A percentile compares a stretch with the other conserved stretches of the same genome.
Evolutionary conservation across 2,888 invertebrate species (phyloP).

Genomic region (Caenorhabditis doughertyi): DNA sequence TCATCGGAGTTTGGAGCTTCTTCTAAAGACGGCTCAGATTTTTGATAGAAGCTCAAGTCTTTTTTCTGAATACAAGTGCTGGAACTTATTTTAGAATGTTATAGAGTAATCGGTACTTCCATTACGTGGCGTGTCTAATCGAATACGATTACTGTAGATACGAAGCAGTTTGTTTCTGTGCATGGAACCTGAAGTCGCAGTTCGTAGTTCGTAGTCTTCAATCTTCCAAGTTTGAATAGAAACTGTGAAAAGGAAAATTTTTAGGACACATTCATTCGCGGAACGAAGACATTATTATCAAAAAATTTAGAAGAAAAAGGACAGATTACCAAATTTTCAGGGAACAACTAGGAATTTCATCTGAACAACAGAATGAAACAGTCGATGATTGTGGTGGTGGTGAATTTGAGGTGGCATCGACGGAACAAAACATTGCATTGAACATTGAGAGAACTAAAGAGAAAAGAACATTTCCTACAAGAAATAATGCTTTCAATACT

Average conservation of each 20-base stretch:
- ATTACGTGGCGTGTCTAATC: no score
- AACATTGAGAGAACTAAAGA: not conserved
- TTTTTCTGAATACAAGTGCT: no score
- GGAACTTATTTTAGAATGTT: no score
- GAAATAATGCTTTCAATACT: not conserved
- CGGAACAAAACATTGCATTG: not conserved
- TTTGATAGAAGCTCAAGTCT: no score
- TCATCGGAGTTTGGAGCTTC: no score
- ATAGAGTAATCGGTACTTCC: no score
- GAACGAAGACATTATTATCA: slow-evolving; percentile 24
- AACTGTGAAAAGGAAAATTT: not conserved
- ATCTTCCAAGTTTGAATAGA: not conserved
- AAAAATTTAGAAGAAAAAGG: slow-evolving; percentile 6
- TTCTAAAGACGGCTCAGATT: no score
- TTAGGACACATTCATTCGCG: slow-evolving; percentile 42
- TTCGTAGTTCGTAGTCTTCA: no score
- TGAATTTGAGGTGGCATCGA: slow-evolving; percentile 37
- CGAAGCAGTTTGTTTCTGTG: no score
- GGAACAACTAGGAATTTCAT: slow-evolving; percentile 4
- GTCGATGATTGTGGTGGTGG: slow-evolving; percentile 46
- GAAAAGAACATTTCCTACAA: not conserved
- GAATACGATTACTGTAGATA: no score
- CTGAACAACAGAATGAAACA: slow-evolving; percentile 23
- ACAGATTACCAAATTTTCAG: slow-evolving; percentile 39
- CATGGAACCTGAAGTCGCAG: no score